Conservation (phyloP, 2,888 invertebrate genomes). For the Dynastes tityus region DNA sequence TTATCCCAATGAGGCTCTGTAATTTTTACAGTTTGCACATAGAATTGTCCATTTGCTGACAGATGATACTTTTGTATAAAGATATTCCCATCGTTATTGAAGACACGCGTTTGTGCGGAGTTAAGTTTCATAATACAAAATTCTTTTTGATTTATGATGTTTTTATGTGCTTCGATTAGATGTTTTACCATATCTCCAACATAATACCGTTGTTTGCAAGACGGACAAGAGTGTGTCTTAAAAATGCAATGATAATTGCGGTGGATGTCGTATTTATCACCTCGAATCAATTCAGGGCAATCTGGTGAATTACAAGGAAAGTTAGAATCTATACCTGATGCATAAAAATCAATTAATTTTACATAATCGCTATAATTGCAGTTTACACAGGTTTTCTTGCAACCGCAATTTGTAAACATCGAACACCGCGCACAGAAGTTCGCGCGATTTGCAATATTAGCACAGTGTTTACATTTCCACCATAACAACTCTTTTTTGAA, state of each 20-base stretch:
- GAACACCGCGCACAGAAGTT: no score
- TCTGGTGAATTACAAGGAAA: not conserved
- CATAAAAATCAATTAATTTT: not conserved
- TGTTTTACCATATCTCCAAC: not conserved
- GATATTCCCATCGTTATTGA: not conserved
- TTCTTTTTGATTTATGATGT: not conserved
- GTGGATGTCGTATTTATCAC: not conserved
- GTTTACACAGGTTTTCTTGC: not conserved
- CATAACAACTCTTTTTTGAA: no score
- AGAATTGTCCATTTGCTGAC: not conserved
- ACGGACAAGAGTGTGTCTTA: not conserved
- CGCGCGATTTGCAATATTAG: no score
- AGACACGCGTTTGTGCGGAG: not conserved
- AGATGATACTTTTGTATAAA: not conserved
- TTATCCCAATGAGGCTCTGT: not conserved
- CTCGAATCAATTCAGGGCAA: not conserved
- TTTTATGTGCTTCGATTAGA: not conserved
- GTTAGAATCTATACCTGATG: not conserved
- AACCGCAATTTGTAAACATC: not conserved
- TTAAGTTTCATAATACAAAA: not conserved
- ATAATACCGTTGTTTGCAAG: not conserved
- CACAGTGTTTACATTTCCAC: no score
- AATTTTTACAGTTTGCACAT: not conserved
- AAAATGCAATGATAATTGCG: not conserved
- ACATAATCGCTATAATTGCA: not conserved